Conservation (phyloP, 1,140 invertebrate species). For the Lepidotrigona ventralis region DNA sequence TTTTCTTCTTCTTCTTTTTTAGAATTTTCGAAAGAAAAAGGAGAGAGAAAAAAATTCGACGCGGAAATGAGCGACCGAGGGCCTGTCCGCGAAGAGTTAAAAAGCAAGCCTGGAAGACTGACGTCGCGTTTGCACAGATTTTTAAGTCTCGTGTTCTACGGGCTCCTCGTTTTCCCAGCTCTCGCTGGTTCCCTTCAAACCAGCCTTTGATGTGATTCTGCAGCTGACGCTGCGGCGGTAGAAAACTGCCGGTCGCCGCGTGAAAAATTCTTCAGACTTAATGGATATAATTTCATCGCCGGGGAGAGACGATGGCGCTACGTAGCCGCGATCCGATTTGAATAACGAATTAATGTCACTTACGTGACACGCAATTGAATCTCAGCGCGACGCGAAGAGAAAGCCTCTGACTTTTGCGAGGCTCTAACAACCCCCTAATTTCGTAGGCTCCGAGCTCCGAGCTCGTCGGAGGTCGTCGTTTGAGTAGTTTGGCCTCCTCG, state of each 20-base stretch:
- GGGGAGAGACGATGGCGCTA: neutral
- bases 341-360: conserved; percentile 53
- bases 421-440: neutral
- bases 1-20: no score
- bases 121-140: neutral
- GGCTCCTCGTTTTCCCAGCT: neutral
- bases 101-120: neutral
- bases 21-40: no score
- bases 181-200: neutral
- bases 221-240: conserved; percentile 47
- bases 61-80: neutral
- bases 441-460: neutral
- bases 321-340: conserved; percentile 16
- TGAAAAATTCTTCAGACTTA: conserved; percentile 43
- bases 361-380: conserved; percentile 23
- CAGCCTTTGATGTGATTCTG: conserved; percentile 1
- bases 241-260: conserved; percentile 8
- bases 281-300: conserved; percentile 41
- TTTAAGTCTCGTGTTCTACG: neutral
- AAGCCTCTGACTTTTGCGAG: neutral
- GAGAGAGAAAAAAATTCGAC: neutral
- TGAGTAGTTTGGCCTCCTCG: conserved; percentile 23
- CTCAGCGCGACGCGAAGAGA: neutral
- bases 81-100: neutral
- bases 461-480: neutral